Conservation (phyloP, 2,888 invertebrate genomes). For the Eupithecia pulchellata region DNA sequence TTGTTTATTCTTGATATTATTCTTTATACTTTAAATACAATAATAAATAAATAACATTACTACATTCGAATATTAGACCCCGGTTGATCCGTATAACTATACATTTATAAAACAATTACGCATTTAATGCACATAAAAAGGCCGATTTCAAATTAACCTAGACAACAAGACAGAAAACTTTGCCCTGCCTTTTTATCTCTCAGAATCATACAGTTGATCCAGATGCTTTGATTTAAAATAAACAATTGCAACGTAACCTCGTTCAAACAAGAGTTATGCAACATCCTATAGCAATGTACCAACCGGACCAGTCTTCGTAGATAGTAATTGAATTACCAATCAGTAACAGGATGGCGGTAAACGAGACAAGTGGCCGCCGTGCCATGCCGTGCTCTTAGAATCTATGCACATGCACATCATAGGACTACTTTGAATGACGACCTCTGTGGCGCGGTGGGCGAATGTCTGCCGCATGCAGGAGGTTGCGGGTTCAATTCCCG, state of each 20-base stretch:
- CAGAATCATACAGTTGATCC: neutral
- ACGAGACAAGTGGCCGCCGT: conserved; percentile 63
- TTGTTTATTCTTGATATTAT: no score
- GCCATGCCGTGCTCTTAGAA: conserved; percentile 46
- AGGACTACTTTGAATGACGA: no score
- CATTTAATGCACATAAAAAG: neutral
- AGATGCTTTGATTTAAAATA: conserved; percentile 8
- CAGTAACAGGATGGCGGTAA: conserved; percentile 59
- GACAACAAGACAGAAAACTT: neutral
- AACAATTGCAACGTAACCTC: conserved; percentile 20
- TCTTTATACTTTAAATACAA: no score
- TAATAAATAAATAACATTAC: no score
- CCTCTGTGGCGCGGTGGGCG: no score
- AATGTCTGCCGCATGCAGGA: no score
- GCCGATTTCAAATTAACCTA: neutral
- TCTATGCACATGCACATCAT: conserved; percentile 5
- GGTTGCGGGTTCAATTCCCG: no score
- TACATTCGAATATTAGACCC: no score
- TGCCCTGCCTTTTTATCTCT: neutral
- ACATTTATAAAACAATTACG: no score
- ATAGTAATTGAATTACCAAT: conserved; percentile 33
- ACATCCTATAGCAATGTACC: conserved; percentile 15
- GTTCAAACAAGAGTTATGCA: conserved; percentile 18
- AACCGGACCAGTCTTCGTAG: conserved; percentile 13
- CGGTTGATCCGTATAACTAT: no score